Conservation (phyloP, 2,888 invertebrate species). For the Troides aeacus region DNA sequence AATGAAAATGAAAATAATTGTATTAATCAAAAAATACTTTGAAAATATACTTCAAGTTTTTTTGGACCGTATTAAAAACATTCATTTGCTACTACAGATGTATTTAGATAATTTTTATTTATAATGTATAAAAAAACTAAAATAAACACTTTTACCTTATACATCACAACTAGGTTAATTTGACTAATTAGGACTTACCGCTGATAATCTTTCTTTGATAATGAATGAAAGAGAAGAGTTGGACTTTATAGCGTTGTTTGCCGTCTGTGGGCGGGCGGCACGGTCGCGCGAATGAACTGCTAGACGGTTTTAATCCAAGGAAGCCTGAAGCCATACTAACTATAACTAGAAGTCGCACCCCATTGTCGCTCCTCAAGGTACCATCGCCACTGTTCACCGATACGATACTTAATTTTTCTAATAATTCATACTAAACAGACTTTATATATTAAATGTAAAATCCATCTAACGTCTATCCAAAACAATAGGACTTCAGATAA, state of each 20-base stretch:
- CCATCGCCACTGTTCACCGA: conserved; percentile 5
- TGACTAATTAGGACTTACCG: not conserved
- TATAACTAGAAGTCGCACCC: conserved; percentile 28
- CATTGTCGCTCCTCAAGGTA: conserved; percentile 26
- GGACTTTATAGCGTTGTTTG: not conserved
- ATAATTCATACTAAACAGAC: not conserved
- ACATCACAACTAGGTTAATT: no score
- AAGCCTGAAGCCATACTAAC: conserved; percentile 45
- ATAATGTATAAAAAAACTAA: not conserved
- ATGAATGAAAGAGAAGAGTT: not conserved
- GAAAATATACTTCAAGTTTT: not conserved
- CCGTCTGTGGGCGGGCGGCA: conserved; percentile 20
- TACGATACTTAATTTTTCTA: not conserved
- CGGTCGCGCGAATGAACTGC: conserved; percentile 31
- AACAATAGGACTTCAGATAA: no score
- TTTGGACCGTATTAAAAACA: not conserved
- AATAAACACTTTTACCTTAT: not conserved
- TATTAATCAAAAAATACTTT: not conserved
- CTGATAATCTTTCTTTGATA: not conserved
- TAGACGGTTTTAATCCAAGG: conserved; percentile 33
- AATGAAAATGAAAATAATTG: not conserved
- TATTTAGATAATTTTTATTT: not conserved
- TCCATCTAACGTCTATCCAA: no score
- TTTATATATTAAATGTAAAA: no score
- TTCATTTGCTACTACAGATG: not conserved